These are phyloP conservation scores for Stenichneumon culpator DNA, from an alignment of 2,888 invertebrate genomes.

Conservation along the genomic window DNA sequence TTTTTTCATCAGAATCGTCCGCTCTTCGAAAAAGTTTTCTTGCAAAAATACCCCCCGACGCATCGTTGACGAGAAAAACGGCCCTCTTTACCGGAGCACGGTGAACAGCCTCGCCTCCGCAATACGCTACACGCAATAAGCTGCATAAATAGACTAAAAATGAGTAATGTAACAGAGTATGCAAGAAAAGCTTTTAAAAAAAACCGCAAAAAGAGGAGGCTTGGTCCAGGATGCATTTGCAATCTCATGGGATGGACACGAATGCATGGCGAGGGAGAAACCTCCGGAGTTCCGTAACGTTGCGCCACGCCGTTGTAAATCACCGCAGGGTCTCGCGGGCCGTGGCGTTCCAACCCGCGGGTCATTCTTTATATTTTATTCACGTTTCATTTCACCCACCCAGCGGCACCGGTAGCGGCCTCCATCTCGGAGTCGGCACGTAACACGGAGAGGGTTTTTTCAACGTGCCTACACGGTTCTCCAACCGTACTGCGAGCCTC, in stretches of 20 bases:
- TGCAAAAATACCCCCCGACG: neutral
- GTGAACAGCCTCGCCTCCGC: neutral
- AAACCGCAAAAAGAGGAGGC: constrained; percentile 7
- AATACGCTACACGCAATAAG: neutral
- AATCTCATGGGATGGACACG: constrained; percentile 46
- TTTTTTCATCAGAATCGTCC: neutral
- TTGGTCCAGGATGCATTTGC: constrained; percentile 52
- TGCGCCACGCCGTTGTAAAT: constrained; percentile 47
- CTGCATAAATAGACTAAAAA: constrained; percentile 7
- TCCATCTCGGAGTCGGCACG: constrained; percentile 51
- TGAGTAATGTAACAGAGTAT: constrained; percentile 11
- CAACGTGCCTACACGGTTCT: constrained; percentile 19
- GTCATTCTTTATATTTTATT: constrained; percentile 66
- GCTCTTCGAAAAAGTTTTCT: neutral
- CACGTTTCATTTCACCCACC: constrained; percentile 62
- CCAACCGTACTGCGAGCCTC: neutral
- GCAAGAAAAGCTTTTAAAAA: neutral
- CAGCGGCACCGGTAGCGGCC: constrained; percentile 2
- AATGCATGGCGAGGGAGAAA: constrained; percentile 2
- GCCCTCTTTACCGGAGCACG: neutral
- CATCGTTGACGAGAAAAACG: neutral
- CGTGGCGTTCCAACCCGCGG: constrained; percentile 38
- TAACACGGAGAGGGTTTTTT: constrained; percentile 14
- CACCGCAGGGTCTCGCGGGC: constrained; percentile 39
- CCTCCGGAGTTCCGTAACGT: constrained; percentile 37